Evolutionary conservation across 2,888 invertebrate species (phyloP).

Genomic region (Rhamnusium bicolor): DNA sequence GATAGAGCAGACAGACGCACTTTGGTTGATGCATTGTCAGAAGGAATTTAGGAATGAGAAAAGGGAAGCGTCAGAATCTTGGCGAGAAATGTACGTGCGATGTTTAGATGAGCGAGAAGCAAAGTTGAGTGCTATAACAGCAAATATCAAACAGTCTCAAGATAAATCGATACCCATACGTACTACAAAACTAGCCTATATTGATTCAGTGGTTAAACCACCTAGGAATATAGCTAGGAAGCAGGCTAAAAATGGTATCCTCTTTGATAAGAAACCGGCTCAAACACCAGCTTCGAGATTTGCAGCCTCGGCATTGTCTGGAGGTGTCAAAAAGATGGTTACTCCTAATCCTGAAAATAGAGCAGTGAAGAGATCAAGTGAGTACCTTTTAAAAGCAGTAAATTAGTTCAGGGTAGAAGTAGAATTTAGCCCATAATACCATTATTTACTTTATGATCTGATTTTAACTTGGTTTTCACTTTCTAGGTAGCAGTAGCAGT

Average conservation of each 20-base stretch:
- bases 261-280: conserved; percentile 73
- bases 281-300: conserved; percentile 80
- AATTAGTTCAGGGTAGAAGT: too few species aligned
- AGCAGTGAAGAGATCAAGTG: conserved; percentile 59
- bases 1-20: conserved; percentile 89
- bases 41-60: conserved; percentile 83
- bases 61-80: conserved; percentile 88
- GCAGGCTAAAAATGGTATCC: conserved; percentile 85
- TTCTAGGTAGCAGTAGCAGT: conserved; percentile 48
- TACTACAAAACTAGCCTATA: conserved; percentile 91
- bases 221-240: conserved; percentile 87
- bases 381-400: conserved; percentile 13
- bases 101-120: conserved; percentile 90
- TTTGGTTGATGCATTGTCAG: conserved; percentile 91
- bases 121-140: conserved; percentile 85
- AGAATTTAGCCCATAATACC: too few species aligned
- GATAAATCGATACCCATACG: conserved; percentile 87
- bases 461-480: conserved; percentile 28
- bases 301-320: conserved; percentile 68
- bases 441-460: too few species aligned
- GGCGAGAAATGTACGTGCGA: conserved; percentile 94
- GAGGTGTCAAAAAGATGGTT: conserved; percentile 64
- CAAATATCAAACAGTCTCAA: conserved; percentile 86
- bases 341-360: conserved; percentile 67
- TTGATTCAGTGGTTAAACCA: conserved; percentile 91